Evolutionary conservation across 2,888 invertebrate species (phyloP).

Genomic region (Globia sparganii): DNA sequence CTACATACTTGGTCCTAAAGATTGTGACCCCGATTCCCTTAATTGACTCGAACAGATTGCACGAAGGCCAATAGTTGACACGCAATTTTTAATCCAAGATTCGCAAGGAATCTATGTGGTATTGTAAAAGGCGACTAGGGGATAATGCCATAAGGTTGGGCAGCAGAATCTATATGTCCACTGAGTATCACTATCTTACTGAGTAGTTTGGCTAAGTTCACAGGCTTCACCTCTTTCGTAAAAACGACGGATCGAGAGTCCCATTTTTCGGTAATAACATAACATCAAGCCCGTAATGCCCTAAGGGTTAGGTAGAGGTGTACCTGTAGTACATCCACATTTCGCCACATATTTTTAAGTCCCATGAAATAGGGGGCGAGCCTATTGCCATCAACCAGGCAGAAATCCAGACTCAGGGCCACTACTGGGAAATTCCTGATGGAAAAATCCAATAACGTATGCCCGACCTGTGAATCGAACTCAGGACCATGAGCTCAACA

Average conservation of each 20-base stretch:
- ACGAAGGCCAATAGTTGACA: constrained; percentile 43
- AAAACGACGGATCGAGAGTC: not conserved
- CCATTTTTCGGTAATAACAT: not conserved
- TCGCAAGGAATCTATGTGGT: not conserved
- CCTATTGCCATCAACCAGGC: not conserved
- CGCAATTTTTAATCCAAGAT: constrained; percentile 32
- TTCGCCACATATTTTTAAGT: not conserved
- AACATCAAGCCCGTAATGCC: not conserved
- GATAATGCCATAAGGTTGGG: not conserved
- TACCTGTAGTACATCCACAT: not conserved
- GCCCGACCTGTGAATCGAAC: not conserved
- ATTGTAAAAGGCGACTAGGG: not conserved
- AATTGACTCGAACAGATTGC: constrained; percentile 42
- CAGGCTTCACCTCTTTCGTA: not conserved
- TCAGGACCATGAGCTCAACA: not conserved
- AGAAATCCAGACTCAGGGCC: not conserved
- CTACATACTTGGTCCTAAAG: constrained; percentile 36
- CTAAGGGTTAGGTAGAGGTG: not conserved
- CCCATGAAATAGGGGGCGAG: not conserved
- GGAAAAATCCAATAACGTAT: not conserved
- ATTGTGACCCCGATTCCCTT: constrained; percentile 54
- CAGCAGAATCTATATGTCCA: constrained; percentile 1
- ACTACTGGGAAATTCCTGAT: not conserved
- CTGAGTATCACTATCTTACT: constrained; percentile 1
- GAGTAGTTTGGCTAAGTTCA: not conserved